Base-by-base conservation (phyloP, 2,888 invertebrate genomes). In the Cheilosia scutellata region DNA sequence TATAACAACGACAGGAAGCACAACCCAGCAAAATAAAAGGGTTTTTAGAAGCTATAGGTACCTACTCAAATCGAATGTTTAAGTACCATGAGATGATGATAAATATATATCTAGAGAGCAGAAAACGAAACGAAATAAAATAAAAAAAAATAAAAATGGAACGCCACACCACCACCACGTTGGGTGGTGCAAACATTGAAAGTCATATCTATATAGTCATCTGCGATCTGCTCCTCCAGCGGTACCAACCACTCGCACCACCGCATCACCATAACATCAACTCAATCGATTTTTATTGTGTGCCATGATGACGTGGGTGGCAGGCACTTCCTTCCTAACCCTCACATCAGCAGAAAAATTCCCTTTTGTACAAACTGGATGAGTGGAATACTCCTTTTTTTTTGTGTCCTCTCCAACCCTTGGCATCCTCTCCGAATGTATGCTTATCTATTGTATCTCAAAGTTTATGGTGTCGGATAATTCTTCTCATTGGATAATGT, bases 221-320 rank as follows among this genome's bases (percentile, higher is more conserved):
- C n/a, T n/a, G n/a, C n/a, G n/a, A n/a, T n/a, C n/a, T n/a, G n/a
- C 71, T 55, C 49, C 37, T 16, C n/a, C 47, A 20, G 11, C n/a
- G 27, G 27, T 27, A 49, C 49, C 60, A 49, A 40, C 7, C 44
- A 20, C 57, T 58, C 16, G 31, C 68, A 58, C 62, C 55, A 27
- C 51, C 55, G 20, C 53, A 65, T 71, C 78, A 57, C 79, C 63
- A 70, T 78, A 74, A 83, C 78, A 79, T 79, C 79, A 84, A 84
- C 74, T 55, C 80, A 49, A 84, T 84, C 84, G 84, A 84, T 84
- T 84, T 84, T 84, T 80, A 84, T 80, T 84, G 79, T 84, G 80
- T 84, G 84, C 70, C 74, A 66, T 60, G 60, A 72, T 71, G 71
- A 65, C 25, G 47, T 75, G 71, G 74, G 70, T 75, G n/a, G n/a